These are phyloP conservation scores for Halictus rubicundus DNA, from an alignment of 1,140 invertebrate species.

Conservation along the genomic window DNA sequence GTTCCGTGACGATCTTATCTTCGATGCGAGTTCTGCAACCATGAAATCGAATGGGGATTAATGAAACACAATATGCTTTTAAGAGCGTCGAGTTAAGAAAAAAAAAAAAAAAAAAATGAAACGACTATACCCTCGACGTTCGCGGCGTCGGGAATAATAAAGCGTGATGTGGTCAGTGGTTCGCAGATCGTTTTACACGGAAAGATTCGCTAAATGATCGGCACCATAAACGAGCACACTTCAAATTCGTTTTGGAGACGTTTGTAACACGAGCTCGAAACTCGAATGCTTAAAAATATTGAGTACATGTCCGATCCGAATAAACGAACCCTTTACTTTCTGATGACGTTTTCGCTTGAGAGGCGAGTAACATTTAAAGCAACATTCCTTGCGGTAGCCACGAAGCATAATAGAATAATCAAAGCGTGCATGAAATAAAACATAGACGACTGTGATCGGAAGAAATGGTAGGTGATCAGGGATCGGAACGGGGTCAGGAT, in stretches of 20 bases:
- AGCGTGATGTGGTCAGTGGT: neutral
- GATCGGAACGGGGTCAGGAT: too few species aligned
- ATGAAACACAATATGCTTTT: conserved; percentile 44
- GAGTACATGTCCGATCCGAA: too few species aligned
- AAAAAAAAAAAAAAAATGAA: neutral
- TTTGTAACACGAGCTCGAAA: too few species aligned
- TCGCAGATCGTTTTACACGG: neutral
- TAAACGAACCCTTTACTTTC: too few species aligned
- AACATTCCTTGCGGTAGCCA: too few species aligned
- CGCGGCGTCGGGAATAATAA: conserved; percentile 30
- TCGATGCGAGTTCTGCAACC: conserved; percentile 28
- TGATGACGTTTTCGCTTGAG: too few species aligned
- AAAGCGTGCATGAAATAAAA: too few species aligned
- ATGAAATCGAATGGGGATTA: conserved; percentile 44
- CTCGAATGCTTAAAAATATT: too few species aligned
- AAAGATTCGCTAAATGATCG: neutral
- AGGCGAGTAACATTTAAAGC: too few species aligned
- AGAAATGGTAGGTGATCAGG: too few species aligned
- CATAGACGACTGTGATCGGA: too few species aligned
- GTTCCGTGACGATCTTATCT: conserved; percentile 37
- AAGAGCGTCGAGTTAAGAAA: conserved; percentile 15
- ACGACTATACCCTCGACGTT: neutral
- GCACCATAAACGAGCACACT: neutral
- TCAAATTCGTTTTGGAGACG: neutral
- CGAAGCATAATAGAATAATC: too few species aligned